Base-by-base conservation (phyloP, 2,113 vertebrate species). In the Silurus glanis region DNA sequence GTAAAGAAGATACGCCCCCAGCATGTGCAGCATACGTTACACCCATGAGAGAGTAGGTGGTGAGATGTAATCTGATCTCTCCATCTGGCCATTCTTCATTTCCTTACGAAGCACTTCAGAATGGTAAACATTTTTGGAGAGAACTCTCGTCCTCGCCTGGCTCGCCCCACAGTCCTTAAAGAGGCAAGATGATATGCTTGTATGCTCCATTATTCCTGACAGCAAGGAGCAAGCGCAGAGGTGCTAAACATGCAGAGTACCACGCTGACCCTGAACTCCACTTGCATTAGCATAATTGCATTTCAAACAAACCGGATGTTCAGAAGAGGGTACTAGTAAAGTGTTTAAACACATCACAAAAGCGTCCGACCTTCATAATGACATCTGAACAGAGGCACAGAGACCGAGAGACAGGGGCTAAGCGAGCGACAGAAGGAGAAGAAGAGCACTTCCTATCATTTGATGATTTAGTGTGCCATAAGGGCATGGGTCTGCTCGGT, bases 271-370 rank as follows among this genome's bases (percentile, higher is more conserved):
- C 89, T 80, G 88, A 93, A 92, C 94, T 92, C 64, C 64, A 87
- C 80, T 62, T 16, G 75, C 66, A 93, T 94, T 91, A 92, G 87
- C 92, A 94, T 94, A 94, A 94, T 94, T 94, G 92, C 92, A 94
- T 95, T 94, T 94, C 91, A 94, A 94, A 93, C 25, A 37, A 94
- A 92, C 87, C 47, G 85, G 88, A 86, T 86, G 85, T 91, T 91
- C 87, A 91, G 89, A 83, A 91, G 91, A 90, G 88, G 23, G 71
- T 86, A 81, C 83, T 78, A 88, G 79, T 75, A 82, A 87, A 90
- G 55, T 37, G 61, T 28, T 86, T 78, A 5, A 49, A 67, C n/a
- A 53, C 47, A n/a, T 80, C 62, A 58, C 82, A 85, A 82, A 37
- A 71, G 83, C 13, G 19, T 83, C 61, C 28, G 16, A 85, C 80